Evolutionary conservation across 1,140 invertebrate species (phyloP).

Genomic region (Eriosoma lanigerum): DNA sequence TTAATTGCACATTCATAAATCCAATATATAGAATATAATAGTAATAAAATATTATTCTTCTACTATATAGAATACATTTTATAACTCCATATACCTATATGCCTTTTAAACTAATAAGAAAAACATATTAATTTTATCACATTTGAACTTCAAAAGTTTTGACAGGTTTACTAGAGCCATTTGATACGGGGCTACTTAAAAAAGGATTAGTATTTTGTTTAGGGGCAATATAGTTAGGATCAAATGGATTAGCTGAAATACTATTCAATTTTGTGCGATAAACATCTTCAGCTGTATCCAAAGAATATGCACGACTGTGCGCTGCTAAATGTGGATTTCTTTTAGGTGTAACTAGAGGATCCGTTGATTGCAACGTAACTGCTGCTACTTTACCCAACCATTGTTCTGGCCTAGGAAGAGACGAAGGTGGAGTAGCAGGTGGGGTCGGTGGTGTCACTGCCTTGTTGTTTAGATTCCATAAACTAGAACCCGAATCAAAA

Average conservation of each 20-base stretch:
- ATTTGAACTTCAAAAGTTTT: constrained; percentile 66
- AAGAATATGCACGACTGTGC: constrained; percentile 66
- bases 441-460: constrained; percentile 58
- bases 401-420: constrained; percentile 72
- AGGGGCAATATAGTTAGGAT: constrained; percentile 78
- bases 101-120: background rate
- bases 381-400: constrained; percentile 72
- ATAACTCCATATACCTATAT: background rate
- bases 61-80: background rate
- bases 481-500: constrained; percentile 59
- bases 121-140: constrained; percentile 55
- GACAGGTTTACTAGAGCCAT: constrained; percentile 58
- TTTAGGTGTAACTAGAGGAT: constrained; percentile 56
- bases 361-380: constrained; percentile 54
- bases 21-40: background rate
- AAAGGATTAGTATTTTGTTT: constrained; percentile 60
- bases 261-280: constrained; percentile 54
- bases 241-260: constrained; percentile 59
- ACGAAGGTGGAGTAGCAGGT: constrained; percentile 59
- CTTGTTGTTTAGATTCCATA: constrained; percentile 54
- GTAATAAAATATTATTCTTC: background rate
- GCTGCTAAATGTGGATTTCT: constrained; percentile 61
- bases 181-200: constrained; percentile 53
- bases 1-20: constrained; percentile 29
- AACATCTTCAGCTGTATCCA: constrained; percentile 57